Percentiles rank a stretch among this genome's conserved stretches.
phyloP scores from a whole-genome alignment of 1,140 invertebrate genomes.

The Heliconius hewitsoni region DNA sequence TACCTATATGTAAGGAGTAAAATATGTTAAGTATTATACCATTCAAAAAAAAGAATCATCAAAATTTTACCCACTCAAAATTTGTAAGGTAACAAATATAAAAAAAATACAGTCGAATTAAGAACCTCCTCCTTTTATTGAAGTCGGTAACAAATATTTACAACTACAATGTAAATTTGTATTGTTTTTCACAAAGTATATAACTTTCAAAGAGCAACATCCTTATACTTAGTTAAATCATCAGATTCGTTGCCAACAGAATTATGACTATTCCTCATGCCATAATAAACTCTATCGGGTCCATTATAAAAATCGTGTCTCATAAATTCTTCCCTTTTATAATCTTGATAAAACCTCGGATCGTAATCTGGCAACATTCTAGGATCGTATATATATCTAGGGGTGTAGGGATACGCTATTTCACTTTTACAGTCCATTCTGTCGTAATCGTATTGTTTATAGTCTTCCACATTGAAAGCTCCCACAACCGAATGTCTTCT shows the following conservation, averaged over 20 bases:
- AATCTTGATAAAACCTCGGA: conserved; percentile 64
- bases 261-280: conserved; percentile 74
- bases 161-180: background rate
- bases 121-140: too few species aligned
- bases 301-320: conserved; percentile 72
- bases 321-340: conserved; percentile 68
- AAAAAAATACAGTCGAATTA: too few species aligned
- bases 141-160: background rate
- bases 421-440: conserved; percentile 72
- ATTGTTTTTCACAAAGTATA: too few species aligned
- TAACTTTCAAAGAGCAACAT: conserved; percentile 69
- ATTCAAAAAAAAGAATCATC: too few species aligned
- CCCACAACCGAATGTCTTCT: conserved; percentile 70
- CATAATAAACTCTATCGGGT: conserved; percentile 72
- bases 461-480: conserved; percentile 68
- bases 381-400: conserved; percentile 60
- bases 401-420: conserved; percentile 64
- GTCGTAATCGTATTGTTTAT: conserved; percentile 68
- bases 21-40: too few species aligned
- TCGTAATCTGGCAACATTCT: conserved; percentile 70
- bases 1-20: too few species aligned
- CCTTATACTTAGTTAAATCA: conserved; percentile 80
- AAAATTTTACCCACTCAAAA: too few species aligned
- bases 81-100: too few species aligned
- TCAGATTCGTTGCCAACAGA: conserved; percentile 80